Percentiles rank a stretch among this genome's conserved stretches.
These are phyloP conservation scores for Armadillidium nasatum DNA, from an alignment of 1,140 invertebrate genomes.

Conservation along the genomic window DNA sequence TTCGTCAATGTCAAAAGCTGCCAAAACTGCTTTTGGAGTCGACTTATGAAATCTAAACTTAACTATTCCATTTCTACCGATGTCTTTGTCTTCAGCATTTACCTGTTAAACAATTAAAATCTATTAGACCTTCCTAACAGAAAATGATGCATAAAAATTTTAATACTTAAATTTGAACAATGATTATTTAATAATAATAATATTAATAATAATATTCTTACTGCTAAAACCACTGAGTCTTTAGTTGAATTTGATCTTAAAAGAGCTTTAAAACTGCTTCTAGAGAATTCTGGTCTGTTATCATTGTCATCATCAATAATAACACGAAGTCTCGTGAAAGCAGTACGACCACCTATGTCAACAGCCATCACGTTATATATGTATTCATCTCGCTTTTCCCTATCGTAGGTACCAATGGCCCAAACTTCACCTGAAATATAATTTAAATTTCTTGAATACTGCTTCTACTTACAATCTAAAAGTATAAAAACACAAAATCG, in stretches of 20 bases:
- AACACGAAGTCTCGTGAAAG: constrained; percentile 71
- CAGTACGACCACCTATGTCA: constrained; percentile 75
- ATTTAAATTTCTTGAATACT: neutral
- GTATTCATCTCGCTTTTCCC: constrained; percentile 68
- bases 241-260: constrained; percentile 69
- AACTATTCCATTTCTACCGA: constrained; percentile 88
- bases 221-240: constrained; percentile 64
- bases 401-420: constrained; percentile 68
- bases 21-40: constrained; percentile 81
- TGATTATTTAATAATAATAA: no score
- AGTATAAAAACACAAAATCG: no score
- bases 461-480: no score
- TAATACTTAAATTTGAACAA: no score
- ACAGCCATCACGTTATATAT: constrained; percentile 77
- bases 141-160: no score
- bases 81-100: constrained; percentile 84
- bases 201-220: constrained; percentile 1
- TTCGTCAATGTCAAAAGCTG: constrained; percentile 56
- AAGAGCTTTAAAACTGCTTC: constrained; percentile 72
- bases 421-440: constrained; percentile 65
- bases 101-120: constrained; percentile 46
- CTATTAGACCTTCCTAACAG: no score
- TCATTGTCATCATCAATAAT: constrained; percentile 81
- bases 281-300: constrained; percentile 72
- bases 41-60: constrained; percentile 83